These are phyloP conservation scores for Eptatretus burgeri DNA, from an alignment of 2,113 vertebrate species.

Conservation along the genomic window DNA sequence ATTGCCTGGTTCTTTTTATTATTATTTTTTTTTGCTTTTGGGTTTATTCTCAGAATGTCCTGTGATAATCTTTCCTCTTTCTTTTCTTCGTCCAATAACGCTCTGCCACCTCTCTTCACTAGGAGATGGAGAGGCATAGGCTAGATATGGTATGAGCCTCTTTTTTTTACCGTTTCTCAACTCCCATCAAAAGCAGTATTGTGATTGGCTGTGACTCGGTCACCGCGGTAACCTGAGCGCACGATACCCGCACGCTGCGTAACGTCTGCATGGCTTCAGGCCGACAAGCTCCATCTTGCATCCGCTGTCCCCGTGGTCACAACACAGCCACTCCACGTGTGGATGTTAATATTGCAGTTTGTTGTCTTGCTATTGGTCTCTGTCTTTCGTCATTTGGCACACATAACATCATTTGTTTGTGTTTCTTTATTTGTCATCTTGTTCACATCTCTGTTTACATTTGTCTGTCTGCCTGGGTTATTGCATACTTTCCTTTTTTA, in stretches of 20 bases:
- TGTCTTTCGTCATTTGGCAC: too few species aligned
- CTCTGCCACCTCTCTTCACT: slow-evolving; percentile 82
- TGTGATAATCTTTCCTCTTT: slow-evolving; percentile 27
- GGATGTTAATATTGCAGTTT: not conserved
- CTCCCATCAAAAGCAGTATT: slow-evolving; percentile 71
- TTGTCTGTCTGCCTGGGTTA: too few species aligned
- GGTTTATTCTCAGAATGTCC: not conserved
- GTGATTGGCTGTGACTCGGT: slow-evolving; percentile 75
- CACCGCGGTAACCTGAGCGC: slow-evolving; percentile 84
- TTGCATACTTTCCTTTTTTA: too few species aligned
- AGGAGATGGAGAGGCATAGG: slow-evolving; percentile 99
- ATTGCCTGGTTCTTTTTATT: not conserved
- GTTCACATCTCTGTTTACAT: too few species aligned
- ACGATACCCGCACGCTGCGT: slow-evolving; percentile 84
- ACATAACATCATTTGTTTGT: too few species aligned
- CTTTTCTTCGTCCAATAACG: slow-evolving; percentile 71
- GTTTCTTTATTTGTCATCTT: too few species aligned
- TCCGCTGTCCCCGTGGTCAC: slow-evolving; percentile 29
- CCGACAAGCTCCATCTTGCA: slow-evolving; percentile 39
- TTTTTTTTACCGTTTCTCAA: slow-evolving; percentile 35
- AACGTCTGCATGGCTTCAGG: slow-evolving; percentile 82
- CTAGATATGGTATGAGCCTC: slow-evolving; percentile 99
- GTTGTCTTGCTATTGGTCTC: too few species aligned
- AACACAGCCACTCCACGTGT: not conserved
- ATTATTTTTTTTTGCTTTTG: not conserved